Evolutionary conservation across 2,888 invertebrate genomes (phyloP), one percentile per base, ranked within the genome.

Genomic region (Pterostichus niger): DNA sequence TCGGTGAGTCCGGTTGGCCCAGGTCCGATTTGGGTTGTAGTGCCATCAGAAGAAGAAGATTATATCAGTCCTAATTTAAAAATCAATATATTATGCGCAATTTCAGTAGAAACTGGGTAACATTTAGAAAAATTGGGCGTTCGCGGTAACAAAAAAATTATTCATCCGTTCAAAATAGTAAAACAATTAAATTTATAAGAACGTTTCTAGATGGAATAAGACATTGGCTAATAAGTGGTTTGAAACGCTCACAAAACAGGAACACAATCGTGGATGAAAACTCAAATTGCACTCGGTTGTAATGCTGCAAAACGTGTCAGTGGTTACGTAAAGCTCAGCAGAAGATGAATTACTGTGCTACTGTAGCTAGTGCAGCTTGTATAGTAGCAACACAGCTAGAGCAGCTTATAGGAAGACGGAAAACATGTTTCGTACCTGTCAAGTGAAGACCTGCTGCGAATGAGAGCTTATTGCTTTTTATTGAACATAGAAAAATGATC

Each of bases 231-330:
- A 56, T 56, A 56, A 15, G 15, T 15, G 56, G 17, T 56, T 10
- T 56, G 56, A 31, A 56, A 6, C 49, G 5, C 49, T 49, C 5
- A 17, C 49, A 5, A 49, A 49, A 11, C n/a, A 49, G 49, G 49
- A 49, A 49, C 49, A 49, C 2, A 5, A 71, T 17, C 68, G 15
- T 2, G 68, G 68, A 71, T 71, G 44, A 71, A 15, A 17, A 15
- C 40, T 17, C 44, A 71, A 71, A 71, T 71, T 71, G 44, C 68
- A 44, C 15, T 17, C 24, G 24, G 46, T 11, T 17, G 68, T 71
- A 71, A 71, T 71, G 44, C 68, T 40, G 68, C 68, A 71, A 71
- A 71, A 71, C 44, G 15, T 71, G 68, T 71, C 10, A 44, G 68
- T 44, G 68, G 68, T 71, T 71, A 46, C 15, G 7, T 9, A 56